Base-by-base conservation (phyloP, 1,140 invertebrate species). In the Musca domestica region DNA sequence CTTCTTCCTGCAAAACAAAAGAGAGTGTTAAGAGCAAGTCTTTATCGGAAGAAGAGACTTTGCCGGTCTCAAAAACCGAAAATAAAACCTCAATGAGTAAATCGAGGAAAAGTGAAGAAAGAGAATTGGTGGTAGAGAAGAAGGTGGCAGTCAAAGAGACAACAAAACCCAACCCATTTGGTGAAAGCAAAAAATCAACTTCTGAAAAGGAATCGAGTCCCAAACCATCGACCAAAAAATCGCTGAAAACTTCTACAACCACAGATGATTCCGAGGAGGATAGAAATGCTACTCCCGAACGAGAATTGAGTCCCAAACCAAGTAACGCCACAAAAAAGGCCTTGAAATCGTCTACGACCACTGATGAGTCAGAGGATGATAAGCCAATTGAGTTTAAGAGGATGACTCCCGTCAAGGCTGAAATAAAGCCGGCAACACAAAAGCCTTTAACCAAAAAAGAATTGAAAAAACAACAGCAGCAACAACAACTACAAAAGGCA, bases 351-450 rank as follows among this genome's bases (percentile, higher is more conserved):
- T 12, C 20, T 10, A 23, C 41, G 20, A 46, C n/a, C n/a, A 34
- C 34, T 17, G n/a, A 48, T 27, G 46, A 48, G 4, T 70, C 66
- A 30, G 70, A 70, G 52, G 72, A 76, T 64, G 71, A 78, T 49
- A 69, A 72, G 27, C 41, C 46, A n/a, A 66, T 41, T 14, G 49
- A 66, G 23, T 68, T 66, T 27, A 69, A 49, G n/a, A 56, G 41
- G 52, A 69, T 66, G 66, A 68, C 65, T 27, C 71, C 46, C 6
- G n/a, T 15, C 23, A 48, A 67, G n/a, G n/a, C 54, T 20, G 34
- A 63, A 48, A 20, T 17, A 14, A 15, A 41, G 12, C 10, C 34
- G 6, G 23, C 71, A 76, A 69, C 71, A 69, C 20, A 70, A 73
- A 9, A 75, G 74, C 17, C 70, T 70, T 9, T 46, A 69, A n/a